Base-by-base conservation (phyloP, 92 coral and sea anemone species). In the Chrysogorgia sp. region DNA sequence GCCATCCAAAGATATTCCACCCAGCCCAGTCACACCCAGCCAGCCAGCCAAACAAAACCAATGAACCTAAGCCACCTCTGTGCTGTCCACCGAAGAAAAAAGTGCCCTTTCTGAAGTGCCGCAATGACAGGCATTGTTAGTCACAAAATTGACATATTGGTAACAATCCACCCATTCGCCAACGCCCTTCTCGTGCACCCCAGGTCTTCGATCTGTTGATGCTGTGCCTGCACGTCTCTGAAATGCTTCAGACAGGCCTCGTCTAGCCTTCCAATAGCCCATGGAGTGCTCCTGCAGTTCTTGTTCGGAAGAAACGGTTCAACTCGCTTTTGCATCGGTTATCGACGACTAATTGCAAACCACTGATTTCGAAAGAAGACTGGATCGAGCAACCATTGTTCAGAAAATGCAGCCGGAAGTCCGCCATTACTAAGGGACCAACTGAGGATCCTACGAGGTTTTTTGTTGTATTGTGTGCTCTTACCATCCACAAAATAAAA, bases 211-310 rank as follows among this genome's bases (percentile, higher is more conserved):
- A 48, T 55, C 30, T 32, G 28, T 1, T 61, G 78, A 50, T 67
- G 67, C n/a, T 79, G n/a, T n/a, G n/a, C n/a, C n/a, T n/a, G n/a
- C 67, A 19, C 23, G 63, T n/a, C 34, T 37, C n/a, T 1, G 72
- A 78, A 13, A 84, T 84, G 88, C 64, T 78, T 2, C 59, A 77
- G 19, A 69, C 37, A 14, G 34, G 63, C 21, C 72, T 84, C 13
- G 67, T 84, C 22, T 15, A 30, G 24, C 84, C 78, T 23, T 84
- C 84, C 30, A 68, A 65, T 40, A 48, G 60, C 32, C 81, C 85
- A 0, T 84, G 84, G 84, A 59, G 81, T 35, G 57, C 84, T 0
- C 84, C 84, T 7, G 88, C 79, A 1, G 75, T 84, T 40, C 43
- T 84, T 8, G 84, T 77, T 26, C 30, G 23, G 17, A 84, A 84